Evolutionary conservation across 2,888 invertebrate genomes (phyloP).

Genomic region (Ctena decussata): DNA sequence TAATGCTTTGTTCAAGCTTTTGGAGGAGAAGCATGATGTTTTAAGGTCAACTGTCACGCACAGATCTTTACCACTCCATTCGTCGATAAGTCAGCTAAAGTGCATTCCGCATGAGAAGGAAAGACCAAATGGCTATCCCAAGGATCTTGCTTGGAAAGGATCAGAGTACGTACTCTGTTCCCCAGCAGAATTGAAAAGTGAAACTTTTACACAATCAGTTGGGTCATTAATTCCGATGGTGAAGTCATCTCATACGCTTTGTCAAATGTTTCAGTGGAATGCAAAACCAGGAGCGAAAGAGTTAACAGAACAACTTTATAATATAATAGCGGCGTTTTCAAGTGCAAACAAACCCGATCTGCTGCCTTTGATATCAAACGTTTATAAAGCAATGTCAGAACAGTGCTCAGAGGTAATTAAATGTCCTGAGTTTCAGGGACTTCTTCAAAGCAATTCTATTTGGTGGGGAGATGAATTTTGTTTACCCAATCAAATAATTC

Average conservation of each 20-base stretch:
- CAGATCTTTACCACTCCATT: background rate
- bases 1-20: background rate
- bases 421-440: background rate
- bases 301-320: background rate
- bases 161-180: background rate
- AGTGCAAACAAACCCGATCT: background rate
- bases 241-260: background rate
- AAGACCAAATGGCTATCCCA: background rate
- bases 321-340: background rate
- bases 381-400: background rate
- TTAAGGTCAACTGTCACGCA: background rate
- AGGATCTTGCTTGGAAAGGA: background rate
- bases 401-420: background rate
- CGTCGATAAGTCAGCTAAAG: background rate
- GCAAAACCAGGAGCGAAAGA: background rate
- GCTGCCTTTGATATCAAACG: background rate
- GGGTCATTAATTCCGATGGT: background rate
- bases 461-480: slow-evolving; percentile 39
- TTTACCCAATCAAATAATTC: slow-evolving; percentile 1
- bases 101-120: background rate
- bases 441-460: background rate
- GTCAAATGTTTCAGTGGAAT: background rate
- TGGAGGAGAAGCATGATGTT: background rate
- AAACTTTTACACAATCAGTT: background rate
- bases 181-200: background rate